Base-by-base conservation (phyloP, 1,140 invertebrate genomes). In the Tetramorium parvispinum region DNA sequence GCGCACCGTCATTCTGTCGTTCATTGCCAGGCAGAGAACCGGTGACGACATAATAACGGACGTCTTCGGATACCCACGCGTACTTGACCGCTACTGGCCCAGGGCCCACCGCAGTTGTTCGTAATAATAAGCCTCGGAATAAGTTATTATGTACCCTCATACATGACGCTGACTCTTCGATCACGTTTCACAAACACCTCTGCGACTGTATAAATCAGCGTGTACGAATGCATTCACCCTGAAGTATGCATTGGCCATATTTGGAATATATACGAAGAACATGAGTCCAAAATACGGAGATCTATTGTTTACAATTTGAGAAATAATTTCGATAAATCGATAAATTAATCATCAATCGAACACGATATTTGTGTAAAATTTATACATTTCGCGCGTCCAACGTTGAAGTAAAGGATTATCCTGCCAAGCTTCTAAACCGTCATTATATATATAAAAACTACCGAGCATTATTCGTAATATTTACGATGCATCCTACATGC, bases 91-190 rank as follows among this genome's bases (percentile, higher is more conserved):
- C 75, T 85, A 78, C 70, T 70, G 85, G 79, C 51, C 79, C 79
- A 82, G 66, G 55, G 85, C 77, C 93, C 90, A 91, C 92, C 92
- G 86, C 87, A 92, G 93, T 92, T 89, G 89, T 87, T 85, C 66
- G 87, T 94, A 94, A 94, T 94, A 93, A 94, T 93, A 93, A 93
- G 91, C 63, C 89, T 89, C 88, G 87, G 91, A 94, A 92, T 93
- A 93, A 93, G 92, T 93, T 94, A 94, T 94, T 94, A 94, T 92
- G 90, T 91, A 92, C 85, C 85, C 89, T 83, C 87, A 85, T 90
- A 89, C 82, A 86, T 76, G 89, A 93, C 83, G 83, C 85, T 91
- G 89, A 91, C 88, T 88, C 87, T 88, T 90, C 90, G 49, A 71
- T 68, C 75, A 77, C 79, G 81, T 68, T 13, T 81, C 78, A 81